A percentile compares a stretch with the other conserved stretches of the same genome.
Evolutionary conservation across 2,797 vertebrate genomes (phyloP).

Genomic region (Mormyrus hasselquistii): DNA sequence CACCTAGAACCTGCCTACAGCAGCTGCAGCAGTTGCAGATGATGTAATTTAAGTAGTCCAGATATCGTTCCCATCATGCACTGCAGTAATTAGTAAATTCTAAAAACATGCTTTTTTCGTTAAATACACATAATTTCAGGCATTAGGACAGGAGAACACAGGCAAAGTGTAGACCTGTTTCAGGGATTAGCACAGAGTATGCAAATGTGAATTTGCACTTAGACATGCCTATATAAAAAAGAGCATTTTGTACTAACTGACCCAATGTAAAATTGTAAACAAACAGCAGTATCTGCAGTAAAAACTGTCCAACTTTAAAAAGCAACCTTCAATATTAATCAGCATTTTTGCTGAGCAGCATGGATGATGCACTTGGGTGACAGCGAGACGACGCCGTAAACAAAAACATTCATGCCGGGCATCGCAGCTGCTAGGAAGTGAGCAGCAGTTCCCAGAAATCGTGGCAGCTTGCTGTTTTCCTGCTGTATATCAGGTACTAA

Average conservation of each 20-base stretch:
- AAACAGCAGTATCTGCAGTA: not conserved
- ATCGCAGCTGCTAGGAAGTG: conserved; percentile 19
- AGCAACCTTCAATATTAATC: not conserved
- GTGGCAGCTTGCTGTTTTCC: conserved; percentile 4
- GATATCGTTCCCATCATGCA: not conserved
- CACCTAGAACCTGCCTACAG: not conserved
- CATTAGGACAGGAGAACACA: not conserved
- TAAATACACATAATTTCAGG: not conserved
- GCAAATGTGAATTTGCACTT: not conserved
- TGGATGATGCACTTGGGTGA: not conserved
- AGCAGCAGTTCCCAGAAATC: not conserved
- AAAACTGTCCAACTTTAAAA: not conserved
- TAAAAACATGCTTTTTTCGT: not conserved
- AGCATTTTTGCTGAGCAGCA: not conserved
- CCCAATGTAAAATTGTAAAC: not conserved
- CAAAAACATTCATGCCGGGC: not conserved
- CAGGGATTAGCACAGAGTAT: not conserved
- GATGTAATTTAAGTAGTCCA: not conserved
- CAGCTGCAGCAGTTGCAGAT: not conserved
- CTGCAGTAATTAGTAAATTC: not conserved
- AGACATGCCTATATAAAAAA: not conserved
- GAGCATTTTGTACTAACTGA: not conserved
- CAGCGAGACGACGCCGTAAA: not conserved
- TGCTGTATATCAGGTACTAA: not conserved
- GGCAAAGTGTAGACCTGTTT: not conserved